Evolutionary conservation across 2,888 invertebrate genomes (phyloP).

Genomic region (Schizotus pectinicornis): DNA sequence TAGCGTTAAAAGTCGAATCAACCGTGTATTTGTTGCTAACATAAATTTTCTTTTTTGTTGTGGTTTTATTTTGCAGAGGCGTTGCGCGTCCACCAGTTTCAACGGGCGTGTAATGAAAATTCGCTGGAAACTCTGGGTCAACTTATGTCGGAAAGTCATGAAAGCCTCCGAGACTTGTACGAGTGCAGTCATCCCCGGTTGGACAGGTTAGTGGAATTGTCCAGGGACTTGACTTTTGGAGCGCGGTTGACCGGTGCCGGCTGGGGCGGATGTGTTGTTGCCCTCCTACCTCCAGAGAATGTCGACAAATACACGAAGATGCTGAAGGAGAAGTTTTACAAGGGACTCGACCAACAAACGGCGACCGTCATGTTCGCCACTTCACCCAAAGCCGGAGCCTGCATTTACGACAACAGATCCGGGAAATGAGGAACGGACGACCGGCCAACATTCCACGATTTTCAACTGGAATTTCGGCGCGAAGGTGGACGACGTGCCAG

Average conservation of each 20-base stretch:
- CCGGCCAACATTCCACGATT: background rate
- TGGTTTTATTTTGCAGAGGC: constrained; percentile 71
- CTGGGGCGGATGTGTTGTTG: constrained; percentile 98
- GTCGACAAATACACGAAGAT: constrained; percentile 71
- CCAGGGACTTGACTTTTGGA: constrained; percentile 68
- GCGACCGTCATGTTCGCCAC: constrained; percentile 67
- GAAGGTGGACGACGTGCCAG: background rate
- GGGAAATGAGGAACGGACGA: background rate
- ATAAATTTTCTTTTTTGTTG: too few relatives aligned
- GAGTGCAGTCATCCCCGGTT: constrained; percentile 92
- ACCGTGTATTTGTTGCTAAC: too few relatives aligned
- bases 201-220: constrained; percentile 79
- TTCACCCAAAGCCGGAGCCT: constrained; percentile 70
- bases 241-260: constrained; percentile 96
- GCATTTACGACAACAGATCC: constrained; percentile 40
- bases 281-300: constrained; percentile 72
- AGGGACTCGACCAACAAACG: constrained; percentile 54
- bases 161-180: constrained; percentile 82
- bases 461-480: background rate
- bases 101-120: constrained; percentile 56
- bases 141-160: constrained; percentile 89
- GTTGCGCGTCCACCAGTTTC: constrained; percentile 79
- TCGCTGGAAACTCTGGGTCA: constrained; percentile 70
- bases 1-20: too few relatives aligned
- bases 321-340: constrained; percentile 75